Conservation (phyloP, 2,797 vertebrate genomes). For the Schizopygopsis pylzovi region DNA sequence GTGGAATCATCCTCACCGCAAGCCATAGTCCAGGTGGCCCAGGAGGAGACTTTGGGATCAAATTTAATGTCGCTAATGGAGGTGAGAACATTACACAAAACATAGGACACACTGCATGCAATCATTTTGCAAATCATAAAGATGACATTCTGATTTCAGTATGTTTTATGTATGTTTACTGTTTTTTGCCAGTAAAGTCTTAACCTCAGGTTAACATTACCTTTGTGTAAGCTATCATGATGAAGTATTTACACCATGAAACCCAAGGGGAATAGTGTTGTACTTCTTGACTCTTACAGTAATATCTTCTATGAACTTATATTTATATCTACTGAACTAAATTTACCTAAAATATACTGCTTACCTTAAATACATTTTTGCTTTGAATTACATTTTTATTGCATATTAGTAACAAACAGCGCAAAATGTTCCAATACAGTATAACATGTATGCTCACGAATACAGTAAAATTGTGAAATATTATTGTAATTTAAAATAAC, state of each 20-base stretch:
- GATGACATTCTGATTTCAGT: neutral
- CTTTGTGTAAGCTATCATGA: constrained; percentile 3
- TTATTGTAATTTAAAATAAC: neutral
- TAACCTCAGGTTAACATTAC: neutral
- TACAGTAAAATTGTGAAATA: neutral
- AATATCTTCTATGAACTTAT: neutral
- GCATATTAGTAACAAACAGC: neutral
- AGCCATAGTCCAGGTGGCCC: constrained; percentile 97
- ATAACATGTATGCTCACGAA: neutral
- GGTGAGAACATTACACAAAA: constrained; percentile 75
- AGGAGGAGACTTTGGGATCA: constrained; percentile 95
- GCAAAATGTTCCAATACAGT: neutral
- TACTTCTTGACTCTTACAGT: neutral
- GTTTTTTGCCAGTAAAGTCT: neutral
- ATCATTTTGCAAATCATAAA: neutral
- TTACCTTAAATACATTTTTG: neutral
- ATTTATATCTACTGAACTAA: neutral
- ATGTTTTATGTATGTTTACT: neutral
- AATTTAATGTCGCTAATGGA: constrained; percentile 97
- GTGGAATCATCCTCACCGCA: constrained; percentile 96
- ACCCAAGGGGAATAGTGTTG: neutral
- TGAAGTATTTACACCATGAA: constrained; percentile 15
- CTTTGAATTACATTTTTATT: neutral
- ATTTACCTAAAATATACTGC: neutral
- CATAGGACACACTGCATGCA: neutral